Percentiles rank a stretch among this genome's conserved stretches.
phyloP scores from a whole-genome alignment of 2,797 vertebrate genomes.

The Trichosurus vulpecula region DNA sequence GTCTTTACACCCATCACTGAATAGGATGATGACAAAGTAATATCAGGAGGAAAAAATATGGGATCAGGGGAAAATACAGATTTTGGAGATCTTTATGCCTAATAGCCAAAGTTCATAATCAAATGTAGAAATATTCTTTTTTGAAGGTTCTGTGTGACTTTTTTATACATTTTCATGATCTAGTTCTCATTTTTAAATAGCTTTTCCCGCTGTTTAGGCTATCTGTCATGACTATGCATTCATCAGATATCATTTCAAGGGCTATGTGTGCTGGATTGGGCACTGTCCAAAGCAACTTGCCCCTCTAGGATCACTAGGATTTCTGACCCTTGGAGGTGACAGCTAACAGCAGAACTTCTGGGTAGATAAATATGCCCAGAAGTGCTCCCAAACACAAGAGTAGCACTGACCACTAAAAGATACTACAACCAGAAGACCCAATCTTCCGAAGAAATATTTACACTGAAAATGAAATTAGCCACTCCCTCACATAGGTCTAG shows the following conservation, averaged over 20 bases:
- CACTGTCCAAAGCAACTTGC: not conserved
- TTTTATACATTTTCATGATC: conserved; percentile 28
- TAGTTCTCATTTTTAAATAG: conserved; percentile 38
- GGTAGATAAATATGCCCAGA: conserved; percentile 1
- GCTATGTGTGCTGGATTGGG: not conserved
- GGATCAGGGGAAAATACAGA: not conserved
- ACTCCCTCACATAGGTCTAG: not conserved
- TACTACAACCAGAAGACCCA: not conserved
- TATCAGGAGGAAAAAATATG: not conserved
- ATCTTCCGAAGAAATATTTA: conserved; percentile 18
- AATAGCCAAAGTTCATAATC: not conserved
- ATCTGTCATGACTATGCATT: conserved; percentile 35
- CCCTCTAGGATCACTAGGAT: not conserved
- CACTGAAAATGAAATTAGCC: not conserved
- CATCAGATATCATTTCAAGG: conserved; percentile 10
- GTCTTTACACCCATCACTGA: not conserved
- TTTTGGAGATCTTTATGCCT: not conserved
- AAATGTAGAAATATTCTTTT: conserved; percentile 26
- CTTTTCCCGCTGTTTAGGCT: conserved; percentile 24
- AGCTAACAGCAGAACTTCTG: conserved; percentile 23
- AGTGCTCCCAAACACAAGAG: not conserved
- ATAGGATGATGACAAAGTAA: not conserved
- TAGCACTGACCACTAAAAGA: not conserved
- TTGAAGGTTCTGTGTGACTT: conserved; percentile 9
- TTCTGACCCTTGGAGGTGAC: not conserved